A percentile compares a stretch with the other conserved stretches of the same genome.
phyloP scores from a whole-genome alignment of 2,888 invertebrate genomes.

The Amorpha juglandis region DNA sequence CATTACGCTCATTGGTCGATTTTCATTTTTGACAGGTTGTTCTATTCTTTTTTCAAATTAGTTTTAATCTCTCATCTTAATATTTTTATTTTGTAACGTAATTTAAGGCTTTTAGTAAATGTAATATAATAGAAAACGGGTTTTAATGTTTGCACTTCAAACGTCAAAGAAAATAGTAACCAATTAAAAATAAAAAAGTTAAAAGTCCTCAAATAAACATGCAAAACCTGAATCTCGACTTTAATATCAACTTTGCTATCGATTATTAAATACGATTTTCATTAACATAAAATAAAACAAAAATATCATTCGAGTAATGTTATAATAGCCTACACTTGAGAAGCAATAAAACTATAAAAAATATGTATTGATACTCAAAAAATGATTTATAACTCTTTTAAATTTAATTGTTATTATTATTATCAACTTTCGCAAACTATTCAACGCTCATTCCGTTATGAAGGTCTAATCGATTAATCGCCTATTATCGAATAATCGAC shows the following conservation, averaged over 20 bases:
- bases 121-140: too few relatives aligned
- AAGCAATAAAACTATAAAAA: constrained; percentile 12
- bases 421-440: constrained; percentile 4
- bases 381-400: neutral
- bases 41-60: too few relatives aligned
- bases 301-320: neutral
- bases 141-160: too few relatives aligned
- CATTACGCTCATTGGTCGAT: too few relatives aligned
- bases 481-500: constrained; percentile 19
- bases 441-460: constrained; percentile 11
- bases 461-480: constrained; percentile 23
- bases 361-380: neutral
- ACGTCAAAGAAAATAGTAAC: too few relatives aligned
- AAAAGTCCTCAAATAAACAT: too few relatives aligned
- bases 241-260: neutral
- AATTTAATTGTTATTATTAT: neutral
- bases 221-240: too few relatives aligned
- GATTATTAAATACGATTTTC: neutral
- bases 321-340: neutral
- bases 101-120: too few relatives aligned
- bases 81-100: too few relatives aligned
- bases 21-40: too few relatives aligned
- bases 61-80: too few relatives aligned
- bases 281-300: neutral
- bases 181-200: too few relatives aligned